Evolutionary conservation across 2,888 invertebrate genomes (phyloP), one percentile per base, ranked within the genome.

Genomic region (Rhamnusium bicolor): DNA sequence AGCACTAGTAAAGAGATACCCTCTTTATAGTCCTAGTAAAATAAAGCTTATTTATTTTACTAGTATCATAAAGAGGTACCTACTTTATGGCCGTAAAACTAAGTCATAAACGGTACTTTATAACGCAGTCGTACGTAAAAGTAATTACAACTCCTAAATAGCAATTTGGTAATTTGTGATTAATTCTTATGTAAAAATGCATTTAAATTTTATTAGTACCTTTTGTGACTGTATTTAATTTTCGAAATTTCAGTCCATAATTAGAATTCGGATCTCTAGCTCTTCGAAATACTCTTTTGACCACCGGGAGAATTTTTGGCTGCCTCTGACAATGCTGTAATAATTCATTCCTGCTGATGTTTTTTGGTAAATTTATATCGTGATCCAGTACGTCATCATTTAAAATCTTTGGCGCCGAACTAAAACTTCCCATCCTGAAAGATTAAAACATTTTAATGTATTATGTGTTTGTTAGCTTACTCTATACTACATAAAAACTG

Each of bases 351-450:
- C 90, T 87, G 40, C 88, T 88, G 71, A 91, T 84, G 10, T 87
- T 87, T 68, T 88, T 86, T 46, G 90, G 89, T 78, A 91, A 80
- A 75, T 88, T 86, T 14, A 92, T 82, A 69, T 90, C 90, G 79
- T 90, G 90, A 83, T 93, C 93, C 84, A 92, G 91, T 3, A 88
- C 88, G 84, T 93, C 93, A 69, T 90, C 90, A 83, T 92, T 92
- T 74, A 90, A 87, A 75, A 92, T 91, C 86, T 91, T 92, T 54
- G 93, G 92, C 16, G 92, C 90, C 68, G 93, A 93, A 74, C 92
- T 92, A 84, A 93, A 93, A 85, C 93, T 93, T 77, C 93, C 93
- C 93, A 94, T 94, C 87, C 93, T 93, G 86, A 12, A 89, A 89
- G 72, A 58, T 10, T 16, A 29, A 8, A 58, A 40, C n/a, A 12